phyloP scores from a whole-genome alignment of 2,113 vertebrate species.

The Ophthalmolycus amberensis region DNA sequence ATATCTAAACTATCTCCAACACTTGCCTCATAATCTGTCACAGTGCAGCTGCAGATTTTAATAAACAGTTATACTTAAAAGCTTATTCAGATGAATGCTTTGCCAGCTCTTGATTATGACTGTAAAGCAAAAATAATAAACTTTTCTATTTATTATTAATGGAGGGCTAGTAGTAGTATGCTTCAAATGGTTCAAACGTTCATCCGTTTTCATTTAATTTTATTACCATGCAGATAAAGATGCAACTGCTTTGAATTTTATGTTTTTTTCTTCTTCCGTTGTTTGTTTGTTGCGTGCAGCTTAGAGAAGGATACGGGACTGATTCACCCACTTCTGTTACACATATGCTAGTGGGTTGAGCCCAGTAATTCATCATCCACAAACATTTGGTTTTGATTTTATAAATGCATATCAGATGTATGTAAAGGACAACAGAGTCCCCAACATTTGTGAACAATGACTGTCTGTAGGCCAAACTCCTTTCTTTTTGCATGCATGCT shows the following conservation, averaged over 20 bases:
- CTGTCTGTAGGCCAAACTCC: slow-evolving; percentile 1
- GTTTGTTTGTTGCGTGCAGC: slow-evolving; percentile 19
- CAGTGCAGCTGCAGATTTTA: slow-evolving; percentile 26
- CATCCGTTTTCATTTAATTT: not conserved
- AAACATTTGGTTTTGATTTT: slow-evolving; percentile 64
- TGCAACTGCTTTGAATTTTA: slow-evolving; percentile 2
- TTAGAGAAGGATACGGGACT: not conserved
- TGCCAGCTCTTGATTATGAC: not conserved
- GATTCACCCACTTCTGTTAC: slow-evolving; percentile 28
- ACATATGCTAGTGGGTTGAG: slow-evolving; percentile 20
- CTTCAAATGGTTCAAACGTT: slow-evolving; percentile 8
- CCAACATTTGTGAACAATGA: slow-evolving; percentile 26
- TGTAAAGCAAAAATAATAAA: not conserved
- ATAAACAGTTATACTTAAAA: not conserved
- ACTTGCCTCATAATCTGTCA: slow-evolving; percentile 63
- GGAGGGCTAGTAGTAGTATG: not conserved
- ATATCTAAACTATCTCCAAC: slow-evolving; percentile 56
- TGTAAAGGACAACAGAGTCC: slow-evolving; percentile 13
- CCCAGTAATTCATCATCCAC: slow-evolving; percentile 46
- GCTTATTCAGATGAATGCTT: not conserved
- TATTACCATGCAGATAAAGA: slow-evolving; percentile 11
- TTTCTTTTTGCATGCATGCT: slow-evolving; percentile 2
- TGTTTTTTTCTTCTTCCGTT: not conserved
- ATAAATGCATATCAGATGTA: slow-evolving; percentile 47
- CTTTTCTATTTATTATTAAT: slow-evolving; percentile 10